These are phyloP conservation scores for Masnerella sp. DNA, from an alignment of 2,888 invertebrate genomes.

Conservation along the genomic window DNA sequence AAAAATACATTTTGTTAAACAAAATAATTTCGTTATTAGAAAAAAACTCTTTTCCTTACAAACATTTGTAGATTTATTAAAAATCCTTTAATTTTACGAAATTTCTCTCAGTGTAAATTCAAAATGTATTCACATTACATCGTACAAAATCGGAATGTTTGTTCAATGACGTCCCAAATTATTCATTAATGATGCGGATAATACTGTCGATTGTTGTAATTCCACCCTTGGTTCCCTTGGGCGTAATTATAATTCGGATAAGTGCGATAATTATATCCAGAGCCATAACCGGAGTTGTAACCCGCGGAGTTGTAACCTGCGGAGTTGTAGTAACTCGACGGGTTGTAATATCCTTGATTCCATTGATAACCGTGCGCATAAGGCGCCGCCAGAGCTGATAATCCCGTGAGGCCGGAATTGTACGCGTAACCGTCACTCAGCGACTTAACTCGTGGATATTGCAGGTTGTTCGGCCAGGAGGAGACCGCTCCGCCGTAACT, in stretches of 20 bases:
- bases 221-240: conserved; percentile 1
- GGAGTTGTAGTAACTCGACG: conserved; percentile 15
- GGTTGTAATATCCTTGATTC: conserved; percentile 18
- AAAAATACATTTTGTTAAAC: too few species aligned
- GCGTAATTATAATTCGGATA: conserved; percentile 15
- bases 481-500: conserved; percentile 24
- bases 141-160: neutral
- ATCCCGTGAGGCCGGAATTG: conserved; percentile 21
- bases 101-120: too few species aligned
- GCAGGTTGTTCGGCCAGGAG: conserved; percentile 11
- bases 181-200: conserved; percentile 23
- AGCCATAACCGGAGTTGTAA: neutral
- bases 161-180: neutral
- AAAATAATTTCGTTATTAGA: too few species aligned
- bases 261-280: conserved; percentile 10
- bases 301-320: conserved; percentile 9
- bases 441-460: conserved; percentile 24
- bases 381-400: conserved; percentile 25
- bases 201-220: conserved; percentile 36
- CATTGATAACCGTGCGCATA: conserved; percentile 19
- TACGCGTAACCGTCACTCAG: conserved; percentile 17
- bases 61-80: too few species aligned
- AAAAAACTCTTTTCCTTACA: too few species aligned
- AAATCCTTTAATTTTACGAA: too few species aligned
- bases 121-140: too few species aligned